phyloP scores from a whole-genome alignment of 2,797 vertebrate genomes.

The Peromyscus melanophrys region DNA sequence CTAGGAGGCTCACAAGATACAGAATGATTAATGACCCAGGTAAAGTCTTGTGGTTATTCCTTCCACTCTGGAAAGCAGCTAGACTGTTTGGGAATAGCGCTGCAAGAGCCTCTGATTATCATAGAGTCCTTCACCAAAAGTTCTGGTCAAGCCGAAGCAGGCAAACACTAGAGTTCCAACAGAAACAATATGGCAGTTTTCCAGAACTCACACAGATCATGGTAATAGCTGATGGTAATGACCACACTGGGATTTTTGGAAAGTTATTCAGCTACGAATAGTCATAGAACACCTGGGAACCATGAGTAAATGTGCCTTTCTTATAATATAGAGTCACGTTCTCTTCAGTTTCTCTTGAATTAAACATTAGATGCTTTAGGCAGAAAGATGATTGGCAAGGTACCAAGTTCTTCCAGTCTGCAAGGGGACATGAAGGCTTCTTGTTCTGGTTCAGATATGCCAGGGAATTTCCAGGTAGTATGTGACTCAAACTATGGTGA shows the following conservation, averaged over 20 bases:
- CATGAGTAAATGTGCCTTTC: not conserved
- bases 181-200: not conserved
- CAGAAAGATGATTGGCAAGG: not conserved
- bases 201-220: not conserved
- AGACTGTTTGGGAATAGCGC: not conserved
- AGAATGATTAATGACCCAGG: slow-evolving; percentile 2
- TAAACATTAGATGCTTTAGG: not conserved
- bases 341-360: not conserved
- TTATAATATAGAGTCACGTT: not conserved
- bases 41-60: not conserved
- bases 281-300: not conserved
- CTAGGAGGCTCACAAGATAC: not conserved
- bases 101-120: not conserved
- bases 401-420: not conserved
- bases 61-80: not conserved
- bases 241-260: not conserved
- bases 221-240: not conserved
- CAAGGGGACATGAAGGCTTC: not conserved
- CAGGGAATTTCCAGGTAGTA: not conserved
- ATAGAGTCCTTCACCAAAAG: not conserved
- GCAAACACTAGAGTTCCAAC: not conserved
- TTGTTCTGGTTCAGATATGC: not conserved
- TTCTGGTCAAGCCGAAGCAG: not conserved
- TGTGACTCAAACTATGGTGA: not conserved
- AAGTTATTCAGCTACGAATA: not conserved